phyloP scores from a whole-genome alignment of 1,140 invertebrate species.

The Limonius californicus region DNA sequence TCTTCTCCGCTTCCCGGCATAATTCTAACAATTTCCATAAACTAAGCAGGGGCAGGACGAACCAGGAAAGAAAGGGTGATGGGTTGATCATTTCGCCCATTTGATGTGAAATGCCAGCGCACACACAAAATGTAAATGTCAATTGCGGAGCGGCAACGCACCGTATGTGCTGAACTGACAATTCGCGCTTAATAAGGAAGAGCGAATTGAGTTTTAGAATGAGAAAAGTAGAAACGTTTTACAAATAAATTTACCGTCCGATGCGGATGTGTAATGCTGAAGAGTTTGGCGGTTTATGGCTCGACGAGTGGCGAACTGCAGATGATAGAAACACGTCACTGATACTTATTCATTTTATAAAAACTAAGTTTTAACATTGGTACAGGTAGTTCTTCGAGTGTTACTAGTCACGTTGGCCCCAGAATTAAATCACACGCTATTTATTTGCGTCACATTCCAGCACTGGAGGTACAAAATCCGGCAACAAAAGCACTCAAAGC shows the following conservation, averaged over 20 bases:
- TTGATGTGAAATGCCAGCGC: no score
- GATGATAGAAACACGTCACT: background rate
- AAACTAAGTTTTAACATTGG: background rate
- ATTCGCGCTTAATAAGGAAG: background rate
- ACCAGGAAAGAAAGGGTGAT: no score
- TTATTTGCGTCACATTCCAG: background rate
- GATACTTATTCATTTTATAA: background rate
- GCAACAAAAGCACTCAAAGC: constrained; percentile 9
- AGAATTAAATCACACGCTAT: background rate
- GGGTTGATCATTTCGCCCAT: no score
- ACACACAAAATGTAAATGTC: no score
- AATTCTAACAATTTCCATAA: no score
- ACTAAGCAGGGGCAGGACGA: no score
- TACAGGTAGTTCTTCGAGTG: background rate
- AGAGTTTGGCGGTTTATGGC: background rate
- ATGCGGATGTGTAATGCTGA: background rate
- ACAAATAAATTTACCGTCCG: constrained; percentile 5
- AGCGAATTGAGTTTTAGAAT: background rate
- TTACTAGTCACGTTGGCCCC: background rate
- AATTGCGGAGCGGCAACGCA: no score
- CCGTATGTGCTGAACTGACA: background rate
- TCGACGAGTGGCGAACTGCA: background rate
- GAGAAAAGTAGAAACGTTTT: background rate
- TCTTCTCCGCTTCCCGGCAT: no score
- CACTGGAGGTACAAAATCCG: background rate